Conservation (phyloP, 2,888 invertebrate genomes). For the Psylliodes chrysocephalus region DNA sequence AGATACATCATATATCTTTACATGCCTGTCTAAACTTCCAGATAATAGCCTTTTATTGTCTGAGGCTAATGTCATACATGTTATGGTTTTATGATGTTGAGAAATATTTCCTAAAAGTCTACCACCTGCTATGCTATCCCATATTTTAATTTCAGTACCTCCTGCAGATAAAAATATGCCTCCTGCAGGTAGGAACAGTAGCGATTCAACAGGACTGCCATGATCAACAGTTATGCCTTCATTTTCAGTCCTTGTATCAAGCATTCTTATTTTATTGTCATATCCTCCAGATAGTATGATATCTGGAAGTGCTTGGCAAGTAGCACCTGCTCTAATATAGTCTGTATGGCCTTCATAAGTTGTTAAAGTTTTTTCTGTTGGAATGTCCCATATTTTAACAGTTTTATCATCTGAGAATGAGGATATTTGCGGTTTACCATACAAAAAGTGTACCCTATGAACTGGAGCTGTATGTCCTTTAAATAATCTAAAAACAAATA, state of each 20-base stretch:
- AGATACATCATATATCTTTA: constrained; percentile 90
- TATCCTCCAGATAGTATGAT: constrained; percentile 88
- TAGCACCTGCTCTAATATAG: constrained; percentile 86
- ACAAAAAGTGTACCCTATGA: constrained; percentile 84
- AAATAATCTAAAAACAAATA: constrained; percentile 71
- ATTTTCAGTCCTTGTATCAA: constrained; percentile 81
- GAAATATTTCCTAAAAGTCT: constrained; percentile 84
- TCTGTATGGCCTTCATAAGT: constrained; percentile 78
- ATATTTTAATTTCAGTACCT: constrained; percentile 84
- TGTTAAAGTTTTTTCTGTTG: constrained; percentile 78
- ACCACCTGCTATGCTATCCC: constrained; percentile 92
- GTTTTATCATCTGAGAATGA: constrained; percentile 94
- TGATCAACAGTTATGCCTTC: constrained; percentile 83
- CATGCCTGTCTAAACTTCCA: constrained; percentile 91
- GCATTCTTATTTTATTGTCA: constrained; percentile 88
- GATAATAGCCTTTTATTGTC: constrained; percentile 86
- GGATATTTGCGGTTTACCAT: constrained; percentile 80
- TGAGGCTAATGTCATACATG: constrained; percentile 83
- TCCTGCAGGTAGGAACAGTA: constrained; percentile 88
- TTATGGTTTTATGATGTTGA: constrained; percentile 96
- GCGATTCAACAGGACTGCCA: constrained; percentile 88
- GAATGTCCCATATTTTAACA: constrained; percentile 90
- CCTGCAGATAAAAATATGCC: constrained; percentile 90
- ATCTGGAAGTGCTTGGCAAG: constrained; percentile 80
- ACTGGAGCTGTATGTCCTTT: constrained; percentile 85